These are phyloP conservation scores for Galagoides demidoff DNA, from an alignment of 2,797 vertebrate species.

Conservation along the genomic window DNA sequence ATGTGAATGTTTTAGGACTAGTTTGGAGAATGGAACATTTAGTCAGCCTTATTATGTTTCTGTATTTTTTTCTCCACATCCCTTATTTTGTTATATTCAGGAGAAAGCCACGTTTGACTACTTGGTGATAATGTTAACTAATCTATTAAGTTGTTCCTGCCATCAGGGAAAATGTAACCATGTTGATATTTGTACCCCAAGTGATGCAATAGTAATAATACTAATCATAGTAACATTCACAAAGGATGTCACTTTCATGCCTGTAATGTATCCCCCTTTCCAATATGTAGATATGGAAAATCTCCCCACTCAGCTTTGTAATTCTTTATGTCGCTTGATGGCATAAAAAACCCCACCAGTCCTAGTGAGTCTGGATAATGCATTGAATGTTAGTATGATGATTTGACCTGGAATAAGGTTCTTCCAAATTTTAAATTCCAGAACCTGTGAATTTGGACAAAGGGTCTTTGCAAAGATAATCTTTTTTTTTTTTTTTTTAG, in stretches of 20 bases:
- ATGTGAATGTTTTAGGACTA: not conserved
- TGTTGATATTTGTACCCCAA: not conserved
- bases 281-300: not conserved
- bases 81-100: not conserved
- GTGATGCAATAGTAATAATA: too few relatives aligned
- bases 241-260: not conserved
- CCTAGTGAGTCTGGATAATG: too few relatives aligned
- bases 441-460: not conserved
- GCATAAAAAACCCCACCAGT: not conserved
- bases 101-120: not conserved
- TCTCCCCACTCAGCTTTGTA: not conserved
- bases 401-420: not conserved
- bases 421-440: not conserved
- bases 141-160: not conserved
- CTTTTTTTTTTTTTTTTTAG: not conserved
- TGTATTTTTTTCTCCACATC: too few relatives aligned
- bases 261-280: too few relatives aligned
- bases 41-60: not conserved
- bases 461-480: not conserved
- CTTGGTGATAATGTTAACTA: not conserved
- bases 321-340: not conserved
- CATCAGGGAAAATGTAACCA: not conserved
- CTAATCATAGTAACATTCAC: too few relatives aligned
- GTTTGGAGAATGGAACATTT: not conserved
- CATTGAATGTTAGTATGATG: too few relatives aligned